Conservation (phyloP, 2,797 vertebrate species). For the Hippopotamyrus pictus region DNA sequence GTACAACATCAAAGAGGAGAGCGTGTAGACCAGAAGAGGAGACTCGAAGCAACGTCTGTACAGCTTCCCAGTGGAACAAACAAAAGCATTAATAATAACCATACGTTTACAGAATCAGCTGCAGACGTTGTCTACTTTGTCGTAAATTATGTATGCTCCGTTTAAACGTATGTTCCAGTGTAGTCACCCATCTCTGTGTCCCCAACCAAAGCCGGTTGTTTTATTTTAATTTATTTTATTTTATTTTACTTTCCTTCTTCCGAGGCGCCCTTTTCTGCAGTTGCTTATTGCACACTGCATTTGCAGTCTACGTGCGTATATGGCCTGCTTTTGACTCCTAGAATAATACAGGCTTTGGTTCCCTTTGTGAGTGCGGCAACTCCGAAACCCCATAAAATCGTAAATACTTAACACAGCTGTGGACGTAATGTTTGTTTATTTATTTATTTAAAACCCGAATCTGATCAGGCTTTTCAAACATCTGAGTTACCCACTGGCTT, state of each 20-base stretch:
- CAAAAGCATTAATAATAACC: background rate
- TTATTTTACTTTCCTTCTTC: background rate
- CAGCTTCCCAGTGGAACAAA: background rate
- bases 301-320: background rate
- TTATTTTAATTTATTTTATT: background rate
- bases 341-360: background rate
- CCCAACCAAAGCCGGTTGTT: background rate
- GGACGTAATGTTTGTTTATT: background rate
- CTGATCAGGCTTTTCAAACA: background rate
- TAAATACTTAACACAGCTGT: background rate
- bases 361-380: background rate
- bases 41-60: background rate
- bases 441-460: background rate
- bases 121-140: background rate
- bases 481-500: background rate
- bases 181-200: background rate
- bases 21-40: background rate
- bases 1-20: background rate
- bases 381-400: background rate
- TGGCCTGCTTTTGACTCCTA: background rate
- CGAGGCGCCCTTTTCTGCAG: background rate
- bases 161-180: background rate
- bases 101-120: background rate
- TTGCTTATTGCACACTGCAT: background rate
- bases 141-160: background rate